Percentiles rank a stretch among this genome's conserved stretches.
Evolutionary conservation across 2,113 vertebrate genomes (phyloP).

Genomic region (Anarhynchus alexandrinus): DNA sequence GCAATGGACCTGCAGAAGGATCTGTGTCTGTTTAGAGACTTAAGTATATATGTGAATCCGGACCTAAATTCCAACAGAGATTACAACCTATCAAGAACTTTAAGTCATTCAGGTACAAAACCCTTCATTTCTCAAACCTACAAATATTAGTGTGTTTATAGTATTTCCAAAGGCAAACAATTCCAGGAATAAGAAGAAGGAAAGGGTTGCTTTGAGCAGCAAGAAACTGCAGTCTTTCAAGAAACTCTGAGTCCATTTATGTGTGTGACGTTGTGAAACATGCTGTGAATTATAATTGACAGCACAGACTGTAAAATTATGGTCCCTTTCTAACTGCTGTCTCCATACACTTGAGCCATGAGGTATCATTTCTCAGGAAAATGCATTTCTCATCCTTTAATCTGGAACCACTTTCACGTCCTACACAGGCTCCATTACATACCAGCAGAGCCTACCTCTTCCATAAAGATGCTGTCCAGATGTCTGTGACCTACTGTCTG

Average conservation of each 20-base stretch:
- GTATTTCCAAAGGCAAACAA: neutral
- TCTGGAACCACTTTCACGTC: conserved; percentile 34
- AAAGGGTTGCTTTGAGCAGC: neutral
- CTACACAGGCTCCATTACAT: neutral
- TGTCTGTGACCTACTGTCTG: neutral
- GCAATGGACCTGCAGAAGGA: no score
- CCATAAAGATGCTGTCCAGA: neutral
- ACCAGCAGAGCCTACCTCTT: neutral
- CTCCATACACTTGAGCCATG: neutral
- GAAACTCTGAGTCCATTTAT: neutral
- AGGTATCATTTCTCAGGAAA: conserved; percentile 21
- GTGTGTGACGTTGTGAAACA: conserved; percentile 3
- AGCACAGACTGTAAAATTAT: conserved; percentile 47
- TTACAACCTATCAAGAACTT: neutral
- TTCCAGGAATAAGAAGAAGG: neutral
- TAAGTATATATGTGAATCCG: no score
- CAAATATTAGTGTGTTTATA: neutral
- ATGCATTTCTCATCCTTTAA: conserved; percentile 41
- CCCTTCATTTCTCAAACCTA: neutral
- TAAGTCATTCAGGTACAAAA: neutral
- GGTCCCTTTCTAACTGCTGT: conserved; percentile 26
- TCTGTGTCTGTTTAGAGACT: no score
- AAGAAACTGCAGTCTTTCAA: neutral
- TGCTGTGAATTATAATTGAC: conserved; percentile 27
- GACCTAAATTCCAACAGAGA: neutral